These are phyloP conservation scores for Drosophila dives DNA, from an alignment of 2,888 invertebrate genomes.

Conservation along the genomic window DNA sequence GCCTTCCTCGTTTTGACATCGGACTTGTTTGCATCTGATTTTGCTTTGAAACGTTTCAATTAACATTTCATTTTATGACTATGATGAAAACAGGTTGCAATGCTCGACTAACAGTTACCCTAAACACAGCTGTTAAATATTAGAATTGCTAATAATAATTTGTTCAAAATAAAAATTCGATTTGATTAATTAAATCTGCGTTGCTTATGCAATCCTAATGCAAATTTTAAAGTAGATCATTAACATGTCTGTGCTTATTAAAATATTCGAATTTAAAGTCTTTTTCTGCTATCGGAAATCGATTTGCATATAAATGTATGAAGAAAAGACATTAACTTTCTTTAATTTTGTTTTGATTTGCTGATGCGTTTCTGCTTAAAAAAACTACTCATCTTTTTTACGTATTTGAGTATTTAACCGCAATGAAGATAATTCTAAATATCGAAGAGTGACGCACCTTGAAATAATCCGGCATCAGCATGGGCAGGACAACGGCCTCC, in stretches of 20 bases:
- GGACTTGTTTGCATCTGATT: neutral
- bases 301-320: neutral
- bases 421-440: conserved; percentile 2
- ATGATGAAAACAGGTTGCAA: neutral
- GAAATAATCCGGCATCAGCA: conserved; percentile 99
- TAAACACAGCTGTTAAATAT: neutral
- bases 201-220: neutral
- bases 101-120: neutral
- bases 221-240: no score
- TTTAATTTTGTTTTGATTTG: neutral
- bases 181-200: neutral
- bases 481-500: conserved; percentile 98
- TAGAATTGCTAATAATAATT: neutral
- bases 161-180: neutral
- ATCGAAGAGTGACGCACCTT: conserved; percentile 87
- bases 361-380: neutral
- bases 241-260: no score
- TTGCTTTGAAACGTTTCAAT: neutral
- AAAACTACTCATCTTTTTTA: neutral
- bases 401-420: neutral
- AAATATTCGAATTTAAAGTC: neutral
- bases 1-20: neutral
- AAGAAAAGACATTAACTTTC: no score
- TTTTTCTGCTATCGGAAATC: neutral
- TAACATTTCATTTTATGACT: neutral